Conservation (phyloP, 1,140 invertebrate genomes). For the Drosophila santomea region DNA sequence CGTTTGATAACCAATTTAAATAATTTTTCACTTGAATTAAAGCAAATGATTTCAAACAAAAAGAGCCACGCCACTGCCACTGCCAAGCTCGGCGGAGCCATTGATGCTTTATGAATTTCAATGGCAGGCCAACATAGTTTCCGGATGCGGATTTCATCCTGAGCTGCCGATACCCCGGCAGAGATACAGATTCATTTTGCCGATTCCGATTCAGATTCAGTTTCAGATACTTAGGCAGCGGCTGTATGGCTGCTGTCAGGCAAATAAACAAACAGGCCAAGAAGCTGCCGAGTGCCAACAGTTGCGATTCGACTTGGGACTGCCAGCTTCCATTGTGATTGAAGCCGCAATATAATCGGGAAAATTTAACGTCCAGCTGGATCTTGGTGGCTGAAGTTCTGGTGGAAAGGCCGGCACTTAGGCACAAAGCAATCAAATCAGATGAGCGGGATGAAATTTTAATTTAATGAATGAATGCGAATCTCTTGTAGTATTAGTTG, state of each 20-base stretch:
- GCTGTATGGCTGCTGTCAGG: constrained; percentile 30
- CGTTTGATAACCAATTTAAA: constrained; percentile 82
- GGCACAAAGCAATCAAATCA: constrained; percentile 77
- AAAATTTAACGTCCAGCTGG: constrained; percentile 3
- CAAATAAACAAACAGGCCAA: constrained; percentile 60
- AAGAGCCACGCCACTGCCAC: constrained; percentile 18
- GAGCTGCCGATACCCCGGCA: constrained; percentile 24
- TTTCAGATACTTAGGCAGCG: constrained; percentile 27
- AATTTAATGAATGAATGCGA: constrained; percentile 81
- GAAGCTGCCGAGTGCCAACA: constrained; percentile 61
- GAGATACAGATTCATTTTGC: constrained; percentile 5
- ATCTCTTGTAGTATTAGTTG: constrained; percentile 78
- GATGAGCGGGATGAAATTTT: constrained; percentile 82
- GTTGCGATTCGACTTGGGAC: constrained; percentile 73
- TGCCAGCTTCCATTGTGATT: constrained; percentile 18
- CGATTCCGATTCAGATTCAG: constrained; percentile 8
- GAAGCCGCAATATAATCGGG: constrained; percentile 34
- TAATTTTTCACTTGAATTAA: constrained; percentile 83
- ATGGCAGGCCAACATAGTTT: constrained; percentile 70
- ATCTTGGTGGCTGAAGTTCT: background rate
- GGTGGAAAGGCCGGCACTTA: constrained; percentile 57
- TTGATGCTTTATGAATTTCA: constrained; percentile 82
- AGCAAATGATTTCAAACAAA: constrained; percentile 78
- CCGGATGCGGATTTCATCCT: constrained; percentile 32
- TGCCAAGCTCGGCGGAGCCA: constrained; percentile 35